Conservation (phyloP, 1,140 invertebrate genomes). For the Drosophila pandora region DNA sequence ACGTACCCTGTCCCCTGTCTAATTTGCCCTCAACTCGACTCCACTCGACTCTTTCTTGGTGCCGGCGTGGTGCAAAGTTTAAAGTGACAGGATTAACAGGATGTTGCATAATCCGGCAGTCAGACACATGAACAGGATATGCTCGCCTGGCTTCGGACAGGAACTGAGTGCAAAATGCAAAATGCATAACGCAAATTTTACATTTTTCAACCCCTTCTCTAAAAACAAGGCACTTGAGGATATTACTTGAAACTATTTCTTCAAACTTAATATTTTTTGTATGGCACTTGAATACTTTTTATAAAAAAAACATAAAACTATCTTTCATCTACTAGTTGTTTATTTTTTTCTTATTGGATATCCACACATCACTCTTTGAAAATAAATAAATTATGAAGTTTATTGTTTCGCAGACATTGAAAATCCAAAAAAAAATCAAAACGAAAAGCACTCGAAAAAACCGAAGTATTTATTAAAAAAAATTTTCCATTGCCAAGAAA, state of each 20-base stretch:
- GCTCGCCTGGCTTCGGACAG: constrained; percentile 35
- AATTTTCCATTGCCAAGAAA: constrained; percentile 14
- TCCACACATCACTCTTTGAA: background rate
- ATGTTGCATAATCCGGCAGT: constrained; percentile 81
- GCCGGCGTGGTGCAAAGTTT: constrained; percentile 58
- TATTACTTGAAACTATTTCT: background rate
- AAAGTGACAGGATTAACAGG: constrained; percentile 83
- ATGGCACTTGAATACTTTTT: no score
- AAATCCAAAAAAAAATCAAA: constrained; percentile 6
- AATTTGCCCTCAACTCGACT: constrained; percentile 50
- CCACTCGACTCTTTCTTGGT: constrained; percentile 47
- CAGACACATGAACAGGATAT: constrained; percentile 76
- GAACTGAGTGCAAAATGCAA: constrained; percentile 41
- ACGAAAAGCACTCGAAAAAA: constrained; percentile 13
- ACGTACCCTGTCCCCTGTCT: constrained; percentile 36
- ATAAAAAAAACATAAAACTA: no score
- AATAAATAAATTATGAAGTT: background rate
- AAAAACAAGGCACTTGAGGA: background rate
- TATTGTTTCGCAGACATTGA: background rate
- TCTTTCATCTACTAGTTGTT: no score
- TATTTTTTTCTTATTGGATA: background rate
- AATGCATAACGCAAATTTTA: constrained; percentile 55
- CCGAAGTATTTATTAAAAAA: background rate
- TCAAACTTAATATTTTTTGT: background rate
- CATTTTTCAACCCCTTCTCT: constrained; percentile 20